These are phyloP conservation scores for Arrhamphus sclerolepis DNA, from an alignment of 2,797 vertebrate species.

Conservation along the genomic window DNA sequence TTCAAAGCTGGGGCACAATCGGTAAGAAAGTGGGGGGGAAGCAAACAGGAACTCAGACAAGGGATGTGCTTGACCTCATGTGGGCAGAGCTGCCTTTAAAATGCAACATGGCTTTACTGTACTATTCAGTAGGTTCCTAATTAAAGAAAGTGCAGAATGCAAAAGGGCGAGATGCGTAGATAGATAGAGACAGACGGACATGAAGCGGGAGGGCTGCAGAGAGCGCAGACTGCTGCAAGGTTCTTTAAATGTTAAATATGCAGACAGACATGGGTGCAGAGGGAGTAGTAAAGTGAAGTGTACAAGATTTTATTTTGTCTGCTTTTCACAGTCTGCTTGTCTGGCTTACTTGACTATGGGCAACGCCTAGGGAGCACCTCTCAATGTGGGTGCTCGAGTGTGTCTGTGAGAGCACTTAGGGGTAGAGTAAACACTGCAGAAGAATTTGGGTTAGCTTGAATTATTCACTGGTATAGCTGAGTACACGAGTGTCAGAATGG, in stretches of 20 bases:
- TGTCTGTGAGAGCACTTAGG: conserved; percentile 51
- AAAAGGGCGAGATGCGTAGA: conserved; percentile 38
- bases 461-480: conserved; percentile 68
- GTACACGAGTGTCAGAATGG: conserved; percentile 16
- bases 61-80: conserved; percentile 43
- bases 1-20: conserved; percentile 59
- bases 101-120: conserved; percentile 23
- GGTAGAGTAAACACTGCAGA: conserved; percentile 56
- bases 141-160: conserved; percentile 37
- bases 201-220: conserved; percentile 37
- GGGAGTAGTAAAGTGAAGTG: conserved; percentile 73
- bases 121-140: conserved; percentile 39
- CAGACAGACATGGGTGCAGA: conserved; percentile 70
- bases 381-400: conserved; percentile 51
- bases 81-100: conserved; percentile 19
- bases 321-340: conserved; percentile 74
- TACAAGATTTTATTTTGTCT: conserved; percentile 78
- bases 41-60: conserved; percentile 44
- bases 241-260: conserved; percentile 70
- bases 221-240: conserved; percentile 60
- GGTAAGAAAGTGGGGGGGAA: conserved; percentile 26
- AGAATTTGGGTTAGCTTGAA: conserved; percentile 78
- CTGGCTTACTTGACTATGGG: conserved; percentile 71
- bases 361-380: conserved; percentile 71
- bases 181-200: conserved; percentile 38